Conservation (phyloP, 2,888 invertebrate species). For the Heliconius ethilla region DNA sequence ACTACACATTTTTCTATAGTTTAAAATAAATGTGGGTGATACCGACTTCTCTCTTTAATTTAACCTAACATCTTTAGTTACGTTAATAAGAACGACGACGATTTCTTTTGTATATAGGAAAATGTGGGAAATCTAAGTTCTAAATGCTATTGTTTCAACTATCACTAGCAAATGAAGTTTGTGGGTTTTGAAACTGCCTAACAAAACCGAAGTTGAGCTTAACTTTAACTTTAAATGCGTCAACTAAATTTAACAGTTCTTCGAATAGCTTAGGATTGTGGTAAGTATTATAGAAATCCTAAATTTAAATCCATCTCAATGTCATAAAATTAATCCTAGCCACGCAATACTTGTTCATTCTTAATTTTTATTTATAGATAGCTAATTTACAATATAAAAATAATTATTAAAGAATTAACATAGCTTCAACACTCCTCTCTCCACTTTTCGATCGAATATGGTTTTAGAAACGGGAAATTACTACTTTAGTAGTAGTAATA, state of each 20-base stretch:
- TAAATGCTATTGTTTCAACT: slow-evolving; percentile 1
- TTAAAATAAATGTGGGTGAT: too few relatives aligned
- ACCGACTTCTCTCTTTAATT: not conserved
- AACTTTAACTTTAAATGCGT: slow-evolving; percentile 2
- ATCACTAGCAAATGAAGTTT: slow-evolving; percentile 8
- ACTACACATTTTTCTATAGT: too few relatives aligned
- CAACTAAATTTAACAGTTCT: not conserved
- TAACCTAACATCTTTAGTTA: not conserved
- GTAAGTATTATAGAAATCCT: not conserved
- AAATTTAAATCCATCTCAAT: not conserved
- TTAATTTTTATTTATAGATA: not conserved
- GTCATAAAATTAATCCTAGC: not conserved
- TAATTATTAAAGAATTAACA: not conserved
- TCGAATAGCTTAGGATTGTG: not conserved
- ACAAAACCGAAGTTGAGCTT: slow-evolving; percentile 12
- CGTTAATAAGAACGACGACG: not conserved
- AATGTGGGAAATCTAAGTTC: not conserved
- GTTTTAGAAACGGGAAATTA: too few relatives aligned
- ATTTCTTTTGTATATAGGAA: not conserved
- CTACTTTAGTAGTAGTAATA: too few relatives aligned
- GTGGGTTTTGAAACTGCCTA: slow-evolving; percentile 4
- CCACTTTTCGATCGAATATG: too few relatives aligned
- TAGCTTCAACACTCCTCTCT: too few relatives aligned
- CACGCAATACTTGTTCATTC: not conserved
- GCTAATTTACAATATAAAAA: not conserved